Evolutionary conservation across 2,113 vertebrate genomes (phyloP).

Genomic region (Amazona guildingii): DNA sequence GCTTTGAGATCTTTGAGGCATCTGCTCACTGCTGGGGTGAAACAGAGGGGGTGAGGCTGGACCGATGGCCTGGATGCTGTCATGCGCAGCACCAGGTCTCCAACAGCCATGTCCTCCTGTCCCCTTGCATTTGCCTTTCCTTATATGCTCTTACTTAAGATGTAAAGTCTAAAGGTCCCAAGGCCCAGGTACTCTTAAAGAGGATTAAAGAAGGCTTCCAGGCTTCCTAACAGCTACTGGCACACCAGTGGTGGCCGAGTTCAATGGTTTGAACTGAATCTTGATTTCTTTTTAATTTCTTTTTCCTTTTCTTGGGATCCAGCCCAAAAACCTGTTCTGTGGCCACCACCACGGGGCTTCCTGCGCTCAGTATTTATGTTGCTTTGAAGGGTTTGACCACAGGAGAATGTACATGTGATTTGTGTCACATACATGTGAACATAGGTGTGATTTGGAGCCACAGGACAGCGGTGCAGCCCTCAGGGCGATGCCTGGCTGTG

Average conservation of each 20-base stretch:
- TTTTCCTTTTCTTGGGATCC: not conserved
- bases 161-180: not conserved
- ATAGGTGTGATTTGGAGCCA: not conserved
- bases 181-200: not conserved
- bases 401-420: not conserved
- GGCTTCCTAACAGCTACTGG: not conserved
- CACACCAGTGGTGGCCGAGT: accelerated
- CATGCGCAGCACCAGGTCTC: not conserved
- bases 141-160: not conserved
- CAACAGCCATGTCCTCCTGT: not conserved
- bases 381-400: not conserved
- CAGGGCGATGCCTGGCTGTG: not conserved
- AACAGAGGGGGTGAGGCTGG: not conserved
- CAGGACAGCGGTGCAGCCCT: not conserved
- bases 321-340: not conserved
- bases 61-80: accelerated
- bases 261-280: not conserved
- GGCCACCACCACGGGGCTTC: accelerated
- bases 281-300: not conserved
- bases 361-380: not conserved
- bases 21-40: not conserved
- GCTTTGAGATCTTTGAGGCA: not conserved
- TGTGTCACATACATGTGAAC: no score
- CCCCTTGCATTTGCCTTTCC: not conserved
- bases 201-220: not conserved